These are phyloP conservation scores for Oeneis ivallda DNA, from an alignment of 2,888 invertebrate species.

Conservation along the genomic window DNA sequence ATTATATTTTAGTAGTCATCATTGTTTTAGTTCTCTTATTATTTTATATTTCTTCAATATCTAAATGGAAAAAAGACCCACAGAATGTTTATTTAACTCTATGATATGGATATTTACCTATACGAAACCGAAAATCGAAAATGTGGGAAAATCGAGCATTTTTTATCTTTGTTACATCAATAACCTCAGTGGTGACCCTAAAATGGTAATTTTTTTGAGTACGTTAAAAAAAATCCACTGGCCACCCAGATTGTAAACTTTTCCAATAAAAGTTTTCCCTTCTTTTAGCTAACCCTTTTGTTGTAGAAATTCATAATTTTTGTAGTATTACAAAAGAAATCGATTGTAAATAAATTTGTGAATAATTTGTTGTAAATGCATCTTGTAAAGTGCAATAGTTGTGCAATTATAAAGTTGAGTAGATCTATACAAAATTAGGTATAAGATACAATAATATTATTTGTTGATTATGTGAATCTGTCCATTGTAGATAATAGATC, in stretches of 20 bases:
- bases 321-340: slow-evolving; percentile 17
- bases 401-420: slow-evolving; percentile 79
- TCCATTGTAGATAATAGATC: slow-evolving; percentile 66
- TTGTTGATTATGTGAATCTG: slow-evolving; percentile 72
- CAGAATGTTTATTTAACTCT: not conserved
- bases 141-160: not conserved
- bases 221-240: not conserved
- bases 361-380: slow-evolving; percentile 80
- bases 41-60: no score
- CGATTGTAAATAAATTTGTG: slow-evolving; percentile 69
- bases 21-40: slow-evolving; percentile 27
- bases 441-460: slow-evolving; percentile 52
- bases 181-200: not conserved
- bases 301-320: slow-evolving; percentile 2
- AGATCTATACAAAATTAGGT: slow-evolving; percentile 70
- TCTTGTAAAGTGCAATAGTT: slow-evolving; percentile 80
- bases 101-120: not conserved
- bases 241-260: not conserved
- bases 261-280: not conserved
- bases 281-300: not conserved
- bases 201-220: not conserved
- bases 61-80: not conserved
- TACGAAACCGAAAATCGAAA: not conserved
- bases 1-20: not conserved
- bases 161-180: not conserved